Evolutionary conservation across 2,888 invertebrate genomes (phyloP).

Genomic region (Orthosia gracilis): DNA sequence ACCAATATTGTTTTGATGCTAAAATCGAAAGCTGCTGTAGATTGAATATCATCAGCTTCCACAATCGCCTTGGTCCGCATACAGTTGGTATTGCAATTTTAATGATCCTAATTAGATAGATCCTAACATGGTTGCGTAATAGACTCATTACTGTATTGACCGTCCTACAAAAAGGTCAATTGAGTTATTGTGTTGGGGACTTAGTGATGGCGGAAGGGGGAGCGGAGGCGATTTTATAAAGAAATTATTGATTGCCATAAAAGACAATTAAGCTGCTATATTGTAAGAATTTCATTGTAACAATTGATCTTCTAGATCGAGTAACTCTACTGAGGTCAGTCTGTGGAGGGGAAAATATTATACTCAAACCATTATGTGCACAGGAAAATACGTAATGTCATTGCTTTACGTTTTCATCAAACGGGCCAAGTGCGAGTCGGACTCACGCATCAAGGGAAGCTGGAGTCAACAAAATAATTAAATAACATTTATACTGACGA

Average conservation of each 20-base stretch:
- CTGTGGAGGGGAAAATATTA: background rate
- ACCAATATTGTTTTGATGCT: too few species aligned
- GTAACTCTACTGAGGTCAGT: background rate
- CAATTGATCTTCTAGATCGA: too few species aligned
- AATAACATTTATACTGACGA: too few species aligned
- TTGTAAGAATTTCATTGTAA: too few species aligned
- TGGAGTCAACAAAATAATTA: too few species aligned
- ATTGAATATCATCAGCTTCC: too few species aligned
- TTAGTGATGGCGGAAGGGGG: background rate
- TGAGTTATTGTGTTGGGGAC: background rate
- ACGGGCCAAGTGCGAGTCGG: too few species aligned
- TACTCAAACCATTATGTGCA: too few species aligned
- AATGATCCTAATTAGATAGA: conserved; percentile 36
- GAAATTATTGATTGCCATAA: background rate
- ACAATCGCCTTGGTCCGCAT: background rate
- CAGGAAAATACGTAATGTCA: too few species aligned
- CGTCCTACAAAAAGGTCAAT: conserved; percentile 20
- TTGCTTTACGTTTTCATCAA: too few species aligned
- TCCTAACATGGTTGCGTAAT: conserved; percentile 37
- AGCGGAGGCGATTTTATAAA: background rate
- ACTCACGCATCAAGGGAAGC: too few species aligned
- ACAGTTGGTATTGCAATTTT: conserved; percentile 16
- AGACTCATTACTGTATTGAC: conserved; percentile 49
- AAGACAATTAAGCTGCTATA: background rate
- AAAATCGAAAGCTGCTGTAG: too few species aligned